These are phyloP conservation scores for Synergus laeviventris DNA, from an alignment of 2,888 invertebrate species.

Conservation along the genomic window DNA sequence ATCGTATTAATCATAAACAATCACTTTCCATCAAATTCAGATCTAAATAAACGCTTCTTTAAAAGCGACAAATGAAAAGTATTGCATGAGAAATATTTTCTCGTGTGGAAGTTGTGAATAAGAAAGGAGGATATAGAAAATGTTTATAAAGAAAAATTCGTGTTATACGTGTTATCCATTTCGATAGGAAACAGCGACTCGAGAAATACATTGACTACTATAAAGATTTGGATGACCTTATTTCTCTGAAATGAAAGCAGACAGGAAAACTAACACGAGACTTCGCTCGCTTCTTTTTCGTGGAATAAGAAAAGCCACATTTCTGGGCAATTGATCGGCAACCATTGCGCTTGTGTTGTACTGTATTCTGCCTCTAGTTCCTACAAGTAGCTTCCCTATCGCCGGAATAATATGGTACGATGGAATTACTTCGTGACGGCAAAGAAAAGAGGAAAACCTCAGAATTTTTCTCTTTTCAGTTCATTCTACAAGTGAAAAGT, in stretches of 20 bases:
- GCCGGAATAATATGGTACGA: neutral
- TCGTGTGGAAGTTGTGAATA: neutral
- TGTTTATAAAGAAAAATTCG: neutral
- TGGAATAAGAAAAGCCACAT: slow-evolving; percentile 18
- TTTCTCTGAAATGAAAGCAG: slow-evolving; percentile 8
- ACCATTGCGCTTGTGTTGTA: neutral
- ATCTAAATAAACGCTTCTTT: neutral
- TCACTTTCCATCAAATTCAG: too few species aligned
- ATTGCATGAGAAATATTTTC: neutral
- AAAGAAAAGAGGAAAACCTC: neutral
- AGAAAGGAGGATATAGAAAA: neutral
- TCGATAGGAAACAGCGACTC: neutral
- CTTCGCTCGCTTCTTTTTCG: neutral
- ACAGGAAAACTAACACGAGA: slow-evolving; percentile 3
- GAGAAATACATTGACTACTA: neutral
- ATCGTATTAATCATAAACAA: neutral
- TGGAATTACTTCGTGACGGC: neutral
- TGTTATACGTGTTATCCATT: neutral
- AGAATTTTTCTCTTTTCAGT: neutral
- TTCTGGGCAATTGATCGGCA: neutral
- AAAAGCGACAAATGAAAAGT: neutral
- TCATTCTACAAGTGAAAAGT: neutral
- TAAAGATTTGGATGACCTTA: slow-evolving; percentile 6
- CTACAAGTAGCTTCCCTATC: slow-evolving; percentile 5
- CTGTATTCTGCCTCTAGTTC: neutral